phyloP scores from a whole-genome alignment of 1,140 invertebrate genomes.

The Drosophila grimshawi region DNA sequence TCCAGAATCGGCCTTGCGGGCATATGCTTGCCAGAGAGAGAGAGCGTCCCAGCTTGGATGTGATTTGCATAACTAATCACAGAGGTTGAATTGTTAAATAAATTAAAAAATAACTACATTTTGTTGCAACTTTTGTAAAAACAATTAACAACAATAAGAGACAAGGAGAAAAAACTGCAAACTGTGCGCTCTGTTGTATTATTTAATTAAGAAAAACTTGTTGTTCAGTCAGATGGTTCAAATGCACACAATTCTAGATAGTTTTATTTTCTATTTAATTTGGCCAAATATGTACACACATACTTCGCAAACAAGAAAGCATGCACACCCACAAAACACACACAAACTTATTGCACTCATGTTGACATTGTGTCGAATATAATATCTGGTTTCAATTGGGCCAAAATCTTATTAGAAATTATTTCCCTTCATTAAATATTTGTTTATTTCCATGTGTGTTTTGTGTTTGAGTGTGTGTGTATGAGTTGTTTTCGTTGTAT shows the following conservation, averaged over 20 bases:
- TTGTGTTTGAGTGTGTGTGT: conserved; percentile 5
- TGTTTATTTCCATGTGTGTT: conserved; percentile 33
- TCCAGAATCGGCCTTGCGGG: conserved; percentile 10
- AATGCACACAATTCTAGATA: conserved; percentile 38
- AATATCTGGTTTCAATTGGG: conserved; percentile 74
- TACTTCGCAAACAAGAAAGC: conserved; percentile 20
- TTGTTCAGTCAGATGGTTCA: conserved; percentile 20
- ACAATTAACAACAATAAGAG: not conserved
- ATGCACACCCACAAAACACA: conserved; percentile 44
- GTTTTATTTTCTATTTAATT: conserved; percentile 43
- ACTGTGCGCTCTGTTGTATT: conserved; percentile 23
- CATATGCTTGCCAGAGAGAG: not conserved
- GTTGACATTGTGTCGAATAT: conserved; percentile 42
- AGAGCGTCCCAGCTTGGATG: conserved; percentile 20
- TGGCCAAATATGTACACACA: conserved; percentile 49
- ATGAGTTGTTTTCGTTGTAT: conserved; percentile 55
- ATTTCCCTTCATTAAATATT: conserved; percentile 74
- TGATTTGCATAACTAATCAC: conserved; percentile 64
- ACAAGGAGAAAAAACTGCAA: not conserved
- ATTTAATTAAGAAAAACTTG: conserved; percentile 65
- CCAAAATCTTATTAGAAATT: conserved; percentile 80
- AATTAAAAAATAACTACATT: conserved; percentile 5
- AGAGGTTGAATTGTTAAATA: not conserved
- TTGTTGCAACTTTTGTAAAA: conserved; percentile 3
- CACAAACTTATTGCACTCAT: conserved; percentile 11